Base-by-base conservation (phyloP, 1,140 invertebrate genomes). In the Eriosoma lanigerum region DNA sequence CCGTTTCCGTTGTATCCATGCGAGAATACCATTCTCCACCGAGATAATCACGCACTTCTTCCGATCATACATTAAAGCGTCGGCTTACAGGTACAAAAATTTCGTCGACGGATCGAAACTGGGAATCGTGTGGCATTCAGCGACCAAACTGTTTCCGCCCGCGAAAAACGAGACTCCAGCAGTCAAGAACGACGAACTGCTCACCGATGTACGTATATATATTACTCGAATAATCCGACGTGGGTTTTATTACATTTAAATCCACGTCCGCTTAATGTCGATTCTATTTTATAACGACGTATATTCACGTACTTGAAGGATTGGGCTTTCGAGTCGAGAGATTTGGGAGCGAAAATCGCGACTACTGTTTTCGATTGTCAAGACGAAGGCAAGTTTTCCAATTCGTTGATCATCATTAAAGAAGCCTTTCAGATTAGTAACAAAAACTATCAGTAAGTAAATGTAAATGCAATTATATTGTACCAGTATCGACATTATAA, bases 1-100 rank as follows among this genome's bases (percentile, higher is more conserved):
- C 73, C 86, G 89, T 58, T 86, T 87, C 68, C 87, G 89, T 83
- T 89, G 89, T 62, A 84, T 90, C 75, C 88, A 90, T 50, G 87
- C 87, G 21, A 89, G 89, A 83, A 82, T 90, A 32, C 89, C 89
- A 10, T 85, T 89, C 75, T 82, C 83, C 5, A 83, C 83, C 0
- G 82, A 84, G 78, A 78, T 84, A 17, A 78, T 82, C n/a, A 50
- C 83, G 0, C 82, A 84, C 26, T 75, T 82, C 68, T 78, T 60
- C 15, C 83, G 81, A 58, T 82, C 83, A 0, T 76, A 82, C 58
- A 81, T 82, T 26, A 84, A 84, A 78, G 82, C 83, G 1, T 83
- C 82, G 19, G 82, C 83, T 13, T 81, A 84, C 52, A 81, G 83
- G 32, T 83, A 84, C 66, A 83, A 82, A 73, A 80, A 84, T 82